Percentiles rank a stretch among this genome's conserved stretches.
phyloP scores from a whole-genome alignment of 2,888 invertebrate species.

The Dinocampus coccinellae region DNA sequence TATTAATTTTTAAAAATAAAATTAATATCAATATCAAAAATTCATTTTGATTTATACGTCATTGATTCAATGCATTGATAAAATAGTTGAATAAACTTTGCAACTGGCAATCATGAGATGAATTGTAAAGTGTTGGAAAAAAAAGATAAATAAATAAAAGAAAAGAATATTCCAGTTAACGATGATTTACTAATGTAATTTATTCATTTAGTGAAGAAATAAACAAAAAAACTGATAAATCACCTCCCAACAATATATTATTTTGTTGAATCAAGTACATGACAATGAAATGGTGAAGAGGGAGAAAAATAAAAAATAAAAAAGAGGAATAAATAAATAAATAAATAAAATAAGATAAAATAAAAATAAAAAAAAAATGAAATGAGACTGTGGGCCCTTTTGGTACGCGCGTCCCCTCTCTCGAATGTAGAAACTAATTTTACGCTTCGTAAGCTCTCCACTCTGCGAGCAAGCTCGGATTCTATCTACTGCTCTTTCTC shows the following conservation, averaged over 20 bases:
- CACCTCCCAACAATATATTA: slow-evolving; percentile 4
- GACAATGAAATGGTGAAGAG: slow-evolving; percentile 35
- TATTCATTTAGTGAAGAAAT: slow-evolving; percentile 16
- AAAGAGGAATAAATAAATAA: slow-evolving; percentile 6
- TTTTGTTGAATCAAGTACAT: neutral
- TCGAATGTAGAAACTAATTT: slow-evolving; percentile 51
- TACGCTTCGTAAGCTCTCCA: slow-evolving; percentile 49
- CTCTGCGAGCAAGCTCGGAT: slow-evolving; percentile 38
- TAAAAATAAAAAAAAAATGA: slow-evolving; percentile 27
- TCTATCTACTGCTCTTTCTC: neutral
- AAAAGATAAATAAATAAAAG: neutral
- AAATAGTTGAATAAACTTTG: too few species aligned
- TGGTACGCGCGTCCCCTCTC: slow-evolving; percentile 39
- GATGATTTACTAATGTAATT: neutral
- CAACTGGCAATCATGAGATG: too few species aligned
- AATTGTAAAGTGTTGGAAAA: neutral
- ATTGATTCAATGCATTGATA: too few species aligned
- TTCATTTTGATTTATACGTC: too few species aligned
- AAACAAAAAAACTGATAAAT: slow-evolving; percentile 30
- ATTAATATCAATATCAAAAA: too few species aligned
- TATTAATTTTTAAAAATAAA: too few species aligned
- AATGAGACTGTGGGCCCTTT: slow-evolving; percentile 29
- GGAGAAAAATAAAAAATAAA: slow-evolving; percentile 24
- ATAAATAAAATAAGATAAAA: slow-evolving; percentile 6
- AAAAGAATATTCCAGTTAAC: neutral